phyloP scores from a whole-genome alignment of 2,113 vertebrate genomes.

The Pavo muticus region DNA sequence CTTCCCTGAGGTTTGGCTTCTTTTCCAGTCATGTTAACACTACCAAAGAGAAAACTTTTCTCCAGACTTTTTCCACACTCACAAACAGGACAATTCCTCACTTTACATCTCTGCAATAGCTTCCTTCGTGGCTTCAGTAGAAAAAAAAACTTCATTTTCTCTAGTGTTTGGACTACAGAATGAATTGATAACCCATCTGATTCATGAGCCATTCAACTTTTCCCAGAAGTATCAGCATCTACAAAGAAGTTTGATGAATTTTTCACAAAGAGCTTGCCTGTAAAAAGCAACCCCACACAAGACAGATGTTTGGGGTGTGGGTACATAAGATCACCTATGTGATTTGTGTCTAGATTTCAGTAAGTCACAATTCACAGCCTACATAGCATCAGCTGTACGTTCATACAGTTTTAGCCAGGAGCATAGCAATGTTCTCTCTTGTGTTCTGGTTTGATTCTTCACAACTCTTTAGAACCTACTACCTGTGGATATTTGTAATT shows the following conservation, averaged over 20 bases:
- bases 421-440: background rate
- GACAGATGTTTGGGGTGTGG: background rate
- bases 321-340: background rate
- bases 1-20: background rate
- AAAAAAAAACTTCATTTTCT: background rate
- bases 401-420: background rate
- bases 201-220: background rate
- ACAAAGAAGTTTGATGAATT: background rate
- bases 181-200: conserved; percentile 3
- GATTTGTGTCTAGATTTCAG: background rate
- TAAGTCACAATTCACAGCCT: background rate
- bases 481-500: background rate
- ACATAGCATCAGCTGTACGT: background rate
- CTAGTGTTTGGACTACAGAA: background rate
- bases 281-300: background rate
- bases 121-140: background rate
- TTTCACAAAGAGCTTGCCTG: background rate
- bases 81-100: background rate
- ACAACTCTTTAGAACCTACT: background rate
- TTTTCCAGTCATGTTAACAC: background rate
- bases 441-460: background rate
- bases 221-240: background rate
- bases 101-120: background rate
- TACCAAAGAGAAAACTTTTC: background rate
- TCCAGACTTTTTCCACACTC: background rate